phyloP scores from a whole-genome alignment of 2,113 vertebrate genomes.

The Catharus fuscescens region DNA sequence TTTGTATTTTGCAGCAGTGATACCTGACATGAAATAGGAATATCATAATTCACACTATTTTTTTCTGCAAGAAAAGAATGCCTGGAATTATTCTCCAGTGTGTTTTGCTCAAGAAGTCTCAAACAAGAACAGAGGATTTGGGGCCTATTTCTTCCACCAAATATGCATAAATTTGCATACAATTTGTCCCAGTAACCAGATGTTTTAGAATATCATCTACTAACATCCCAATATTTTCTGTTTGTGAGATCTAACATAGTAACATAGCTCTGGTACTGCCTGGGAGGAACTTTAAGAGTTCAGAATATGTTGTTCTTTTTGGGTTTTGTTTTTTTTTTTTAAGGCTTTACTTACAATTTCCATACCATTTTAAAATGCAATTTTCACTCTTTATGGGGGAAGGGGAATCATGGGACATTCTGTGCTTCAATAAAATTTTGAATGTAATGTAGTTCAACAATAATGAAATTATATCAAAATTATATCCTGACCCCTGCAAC shows the following conservation, averaged over 20 bases:
- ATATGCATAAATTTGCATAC: not conserved
- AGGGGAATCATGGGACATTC: not conserved
- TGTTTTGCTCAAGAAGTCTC: not conserved
- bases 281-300: not conserved
- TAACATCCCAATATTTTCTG: not conserved
- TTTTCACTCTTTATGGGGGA: not conserved
- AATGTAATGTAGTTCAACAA: not conserved
- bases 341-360: not conserved
- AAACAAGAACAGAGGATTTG: not conserved
- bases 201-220: not conserved
- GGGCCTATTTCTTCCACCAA: not conserved
- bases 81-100: not conserved
- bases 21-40: not conserved
- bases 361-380: not conserved
- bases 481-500: not conserved
- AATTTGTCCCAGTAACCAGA: not conserved
- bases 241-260: not conserved
- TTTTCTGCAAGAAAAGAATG: not conserved
- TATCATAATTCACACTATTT: not conserved
- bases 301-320: not conserved
- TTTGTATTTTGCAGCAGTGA: not conserved
- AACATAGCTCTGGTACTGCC: not conserved
- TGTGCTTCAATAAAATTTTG: not conserved
- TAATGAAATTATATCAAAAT: slow-evolving; percentile 20
- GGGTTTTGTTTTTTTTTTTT: too few relatives aligned